phyloP scores from a whole-genome alignment of 2,797 vertebrate species.

The Coilia nasus region DNA sequence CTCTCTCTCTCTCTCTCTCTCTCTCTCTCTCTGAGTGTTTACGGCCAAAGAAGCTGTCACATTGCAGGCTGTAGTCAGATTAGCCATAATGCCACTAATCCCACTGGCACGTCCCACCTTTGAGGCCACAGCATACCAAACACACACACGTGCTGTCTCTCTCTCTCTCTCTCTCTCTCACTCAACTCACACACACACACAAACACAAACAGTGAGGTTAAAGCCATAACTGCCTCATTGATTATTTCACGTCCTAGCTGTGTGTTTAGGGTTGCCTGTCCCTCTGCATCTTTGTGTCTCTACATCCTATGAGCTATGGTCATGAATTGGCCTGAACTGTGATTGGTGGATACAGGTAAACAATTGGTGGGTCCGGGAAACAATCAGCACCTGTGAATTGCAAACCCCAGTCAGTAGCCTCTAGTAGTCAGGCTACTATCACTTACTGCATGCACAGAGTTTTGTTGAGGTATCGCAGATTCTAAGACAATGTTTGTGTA shows the following conservation, averaged over 20 bases:
- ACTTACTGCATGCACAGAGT: not conserved
- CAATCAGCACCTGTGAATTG: not conserved
- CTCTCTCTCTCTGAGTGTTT: conserved; percentile 46
- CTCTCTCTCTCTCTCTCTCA: no score
- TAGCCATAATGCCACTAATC: conserved; percentile 64
- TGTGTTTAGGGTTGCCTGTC: no score
- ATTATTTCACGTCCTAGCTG: no score
- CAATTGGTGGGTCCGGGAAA: no score
- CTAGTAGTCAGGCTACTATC: not conserved
- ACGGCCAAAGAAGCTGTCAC: conserved; percentile 60
- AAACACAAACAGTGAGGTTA: not conserved
- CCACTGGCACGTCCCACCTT: conserved; percentile 13
- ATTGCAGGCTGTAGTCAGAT: conserved; percentile 71
- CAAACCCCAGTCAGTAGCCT: not conserved
- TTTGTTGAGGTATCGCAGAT: not conserved
- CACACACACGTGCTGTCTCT: not conserved
- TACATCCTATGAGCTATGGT: no score
- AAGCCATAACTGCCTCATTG: no score
- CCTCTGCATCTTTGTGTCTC: no score
- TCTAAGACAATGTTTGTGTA: not conserved
- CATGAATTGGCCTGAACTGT: no score
- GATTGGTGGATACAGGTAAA: no score
- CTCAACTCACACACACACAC: not conserved
- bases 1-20: conserved; percentile 45
- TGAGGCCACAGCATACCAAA: conserved; percentile 13